phyloP scores from a whole-genome alignment of 2,113 vertebrate genomes.

The Chlorocebus sabaeus region DNA sequence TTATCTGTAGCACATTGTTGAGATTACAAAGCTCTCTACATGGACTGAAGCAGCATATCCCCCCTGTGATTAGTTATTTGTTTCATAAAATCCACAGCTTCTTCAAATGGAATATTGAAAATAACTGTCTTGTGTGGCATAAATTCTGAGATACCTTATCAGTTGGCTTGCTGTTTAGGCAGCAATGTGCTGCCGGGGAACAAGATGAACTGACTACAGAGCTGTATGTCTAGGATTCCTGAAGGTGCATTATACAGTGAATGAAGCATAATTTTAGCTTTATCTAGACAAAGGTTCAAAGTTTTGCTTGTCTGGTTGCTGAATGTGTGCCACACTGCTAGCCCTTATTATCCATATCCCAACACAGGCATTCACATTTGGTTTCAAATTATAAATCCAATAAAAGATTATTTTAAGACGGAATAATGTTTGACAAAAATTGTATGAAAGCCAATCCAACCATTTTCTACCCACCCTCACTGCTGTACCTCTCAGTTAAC shows the following conservation, averaged over 20 bases:
- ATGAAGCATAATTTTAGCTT: background rate
- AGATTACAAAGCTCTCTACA: background rate
- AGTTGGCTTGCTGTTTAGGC: background rate
- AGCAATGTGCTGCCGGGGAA: background rate
- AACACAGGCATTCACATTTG: background rate
- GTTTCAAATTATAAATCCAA: background rate
- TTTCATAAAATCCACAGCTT: background rate
- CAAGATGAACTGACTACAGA: background rate
- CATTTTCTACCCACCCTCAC: background rate
- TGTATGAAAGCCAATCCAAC: background rate
- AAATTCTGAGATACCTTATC: background rate
- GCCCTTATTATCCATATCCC: background rate
- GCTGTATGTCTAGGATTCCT: background rate
- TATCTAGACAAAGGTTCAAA: background rate
- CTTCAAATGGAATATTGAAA: background rate
- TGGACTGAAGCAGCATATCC: background rate
- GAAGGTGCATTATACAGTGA: accelerated
- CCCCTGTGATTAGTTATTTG: background rate
- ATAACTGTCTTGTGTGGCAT: background rate
- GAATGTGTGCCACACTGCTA: background rate
- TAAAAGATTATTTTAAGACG: background rate
- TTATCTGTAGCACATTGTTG: background rate
- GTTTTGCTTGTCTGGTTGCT: background rate
- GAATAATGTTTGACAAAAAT: background rate
- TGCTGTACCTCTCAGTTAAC: background rate